A percentile compares a stretch with the other conserved stretches of the same genome.
These are phyloP conservation scores for Cisticola juncidis DNA, from an alignment of 2,113 vertebrate genomes.

Conservation along the genomic window DNA sequence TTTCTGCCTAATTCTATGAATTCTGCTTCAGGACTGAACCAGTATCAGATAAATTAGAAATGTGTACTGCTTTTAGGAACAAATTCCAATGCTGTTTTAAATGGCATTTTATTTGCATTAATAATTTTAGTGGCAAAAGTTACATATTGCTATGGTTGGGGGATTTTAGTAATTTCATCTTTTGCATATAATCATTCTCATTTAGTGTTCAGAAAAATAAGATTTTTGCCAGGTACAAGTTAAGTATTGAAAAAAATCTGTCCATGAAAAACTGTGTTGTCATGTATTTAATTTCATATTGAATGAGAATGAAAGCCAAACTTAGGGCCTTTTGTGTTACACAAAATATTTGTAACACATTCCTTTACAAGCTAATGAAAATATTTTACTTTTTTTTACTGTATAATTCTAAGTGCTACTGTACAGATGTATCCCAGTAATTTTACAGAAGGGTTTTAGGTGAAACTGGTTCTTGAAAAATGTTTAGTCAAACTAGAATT, in stretches of 20 bases:
- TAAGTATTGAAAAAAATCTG: background rate
- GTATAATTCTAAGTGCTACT: background rate
- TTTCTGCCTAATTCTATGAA: background rate
- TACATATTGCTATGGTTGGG: accelerated
- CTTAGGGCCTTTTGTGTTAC: background rate
- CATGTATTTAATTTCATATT: background rate
- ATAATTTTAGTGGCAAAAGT: background rate
- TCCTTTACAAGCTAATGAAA: background rate
- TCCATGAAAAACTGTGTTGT: background rate
- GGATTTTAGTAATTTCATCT: background rate
- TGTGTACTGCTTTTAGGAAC: background rate
- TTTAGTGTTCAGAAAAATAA: background rate
- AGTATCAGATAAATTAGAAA: background rate
- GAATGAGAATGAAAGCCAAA: background rate
- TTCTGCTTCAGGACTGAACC: background rate
- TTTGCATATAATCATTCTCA: background rate
- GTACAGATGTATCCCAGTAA: background rate
- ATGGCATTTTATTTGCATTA: background rate
- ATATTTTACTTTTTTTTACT: background rate
- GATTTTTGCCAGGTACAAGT: background rate
- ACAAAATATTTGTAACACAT: background rate
- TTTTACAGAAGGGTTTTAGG: background rate
- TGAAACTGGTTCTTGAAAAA: background rate
- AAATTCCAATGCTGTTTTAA: background rate
- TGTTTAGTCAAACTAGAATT: background rate